Conservation (phyloP, 2,888 invertebrate species). For the Cerceris ruficornis region DNA sequence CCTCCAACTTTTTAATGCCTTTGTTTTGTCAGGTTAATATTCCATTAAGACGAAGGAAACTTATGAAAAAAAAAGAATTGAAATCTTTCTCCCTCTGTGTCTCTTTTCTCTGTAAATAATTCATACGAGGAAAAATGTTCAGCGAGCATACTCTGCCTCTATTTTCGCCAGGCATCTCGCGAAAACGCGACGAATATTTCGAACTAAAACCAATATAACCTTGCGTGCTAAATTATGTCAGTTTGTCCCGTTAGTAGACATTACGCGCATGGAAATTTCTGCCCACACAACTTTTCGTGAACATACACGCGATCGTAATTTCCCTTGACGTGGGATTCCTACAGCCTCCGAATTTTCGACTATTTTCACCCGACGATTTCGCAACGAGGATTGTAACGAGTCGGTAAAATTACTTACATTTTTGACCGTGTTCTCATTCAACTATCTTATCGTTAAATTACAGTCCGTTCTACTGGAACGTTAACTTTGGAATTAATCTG, state of each 20-base stretch:
- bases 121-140: constrained; percentile 23
- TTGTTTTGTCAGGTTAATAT: background rate
- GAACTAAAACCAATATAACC: constrained; percentile 35
- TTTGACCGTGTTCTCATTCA: no score
- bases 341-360: background rate
- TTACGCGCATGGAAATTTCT: constrained; percentile 28
- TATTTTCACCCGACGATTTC: background rate
- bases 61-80: background rate
- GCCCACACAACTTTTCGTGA: constrained; percentile 45
- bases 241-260: constrained; percentile 28
- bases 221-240: constrained; percentile 41
- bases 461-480: no score
- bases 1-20: background rate
- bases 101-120: constrained; percentile 13
- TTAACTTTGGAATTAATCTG: no score
- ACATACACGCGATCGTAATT: constrained; percentile 17
- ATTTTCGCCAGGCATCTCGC: constrained; percentile 20
- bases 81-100: constrained; percentile 8
- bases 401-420: no score
- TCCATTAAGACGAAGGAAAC: background rate
- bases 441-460: no score
- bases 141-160: constrained; percentile 6
- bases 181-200: constrained; percentile 7
- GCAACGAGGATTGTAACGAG: no score
- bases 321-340: constrained; percentile 9